phyloP scores from a whole-genome alignment of 2,797 vertebrate species.

The Karalla daura region DNA sequence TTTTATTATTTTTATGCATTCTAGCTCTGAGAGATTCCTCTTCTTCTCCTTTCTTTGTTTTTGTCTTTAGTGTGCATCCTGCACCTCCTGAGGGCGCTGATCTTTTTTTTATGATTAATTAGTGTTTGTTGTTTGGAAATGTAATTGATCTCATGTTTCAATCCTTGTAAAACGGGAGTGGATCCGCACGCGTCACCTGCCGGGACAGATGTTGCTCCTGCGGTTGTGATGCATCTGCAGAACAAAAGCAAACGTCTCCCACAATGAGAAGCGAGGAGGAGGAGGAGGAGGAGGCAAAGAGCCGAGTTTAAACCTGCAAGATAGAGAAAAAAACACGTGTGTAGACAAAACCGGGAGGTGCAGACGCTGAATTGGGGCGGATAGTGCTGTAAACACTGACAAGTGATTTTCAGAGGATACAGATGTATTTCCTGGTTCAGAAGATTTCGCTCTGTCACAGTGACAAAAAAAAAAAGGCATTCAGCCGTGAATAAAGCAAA shows the following conservation, averaged over 20 bases:
- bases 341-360: slow-evolving; percentile 28
- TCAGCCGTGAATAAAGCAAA: slow-evolving; percentile 41
- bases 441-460: slow-evolving; percentile 20
- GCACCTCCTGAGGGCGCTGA: not conserved
- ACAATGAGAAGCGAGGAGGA: not conserved
- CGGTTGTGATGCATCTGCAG: slow-evolving; percentile 25
- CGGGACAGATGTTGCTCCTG: slow-evolving; percentile 24
- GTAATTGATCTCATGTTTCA: not conserved
- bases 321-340: not conserved
- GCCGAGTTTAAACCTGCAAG: slow-evolving; percentile 17
- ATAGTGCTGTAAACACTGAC: slow-evolving; percentile 40
- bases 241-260: slow-evolving; percentile 21
- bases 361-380: slow-evolving; percentile 23
- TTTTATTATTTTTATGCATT: slow-evolving; percentile 10
- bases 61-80: not conserved
- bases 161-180: not conserved
- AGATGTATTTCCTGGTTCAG: slow-evolving; percentile 55
- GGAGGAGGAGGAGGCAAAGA: slow-evolving; percentile 1
- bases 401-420: slow-evolving; percentile 50
- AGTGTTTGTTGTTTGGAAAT: slow-evolving; percentile 2
- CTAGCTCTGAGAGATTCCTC: not conserved
- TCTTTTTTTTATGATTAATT: slow-evolving; percentile 1
- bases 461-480: slow-evolving; percentile 15
- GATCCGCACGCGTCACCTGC: slow-evolving; percentile 31
- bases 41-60: not conserved